Percentiles rank a stretch among this genome's conserved stretches.
Conservation (phyloP, 2,797 vertebrate genomes). For the Decapterus maruadsi region DNA sequence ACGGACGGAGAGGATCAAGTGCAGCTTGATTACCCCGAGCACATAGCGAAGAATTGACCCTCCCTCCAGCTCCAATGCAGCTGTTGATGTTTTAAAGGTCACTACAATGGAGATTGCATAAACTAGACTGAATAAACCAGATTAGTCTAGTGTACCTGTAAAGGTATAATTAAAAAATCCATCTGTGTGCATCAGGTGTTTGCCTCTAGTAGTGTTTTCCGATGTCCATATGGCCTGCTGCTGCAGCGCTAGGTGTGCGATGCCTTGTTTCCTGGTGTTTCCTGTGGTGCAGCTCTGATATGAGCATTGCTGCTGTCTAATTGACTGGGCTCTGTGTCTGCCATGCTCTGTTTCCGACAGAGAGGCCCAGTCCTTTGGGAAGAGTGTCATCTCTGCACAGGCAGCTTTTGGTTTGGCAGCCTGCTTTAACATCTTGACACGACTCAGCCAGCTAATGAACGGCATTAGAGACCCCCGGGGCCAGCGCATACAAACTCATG, state of each 20-base stretch:
- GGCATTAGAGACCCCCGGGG: constrained; percentile 54
- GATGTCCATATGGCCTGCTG: constrained; percentile 18
- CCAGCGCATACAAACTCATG: constrained; percentile 25
- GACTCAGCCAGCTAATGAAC: constrained; percentile 73
- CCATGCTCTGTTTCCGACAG: constrained; percentile 56
- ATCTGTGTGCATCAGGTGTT: not conserved
- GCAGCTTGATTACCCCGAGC: constrained; percentile 8
- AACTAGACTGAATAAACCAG: not conserved
- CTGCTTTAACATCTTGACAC: constrained; percentile 69
- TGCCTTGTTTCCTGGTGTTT: constrained; percentile 43
- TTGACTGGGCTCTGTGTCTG: constrained; percentile 60
- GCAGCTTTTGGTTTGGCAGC: constrained; percentile 61
- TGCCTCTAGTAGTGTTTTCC: constrained; percentile 7
- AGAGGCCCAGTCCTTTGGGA: constrained; percentile 55
- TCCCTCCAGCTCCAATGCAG: not conserved
- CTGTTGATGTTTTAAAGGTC: constrained; percentile 29
- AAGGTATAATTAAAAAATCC: constrained; percentile 19
- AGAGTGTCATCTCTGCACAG: constrained; percentile 56
- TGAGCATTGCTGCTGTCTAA: constrained; percentile 55
- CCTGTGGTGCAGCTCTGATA: constrained; percentile 48
- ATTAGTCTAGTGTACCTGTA: constrained; percentile 22
- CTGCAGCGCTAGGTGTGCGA: constrained; percentile 5
- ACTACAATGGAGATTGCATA: not conserved
- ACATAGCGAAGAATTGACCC: not conserved
- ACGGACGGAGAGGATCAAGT: constrained; percentile 6